Conservation (phyloP, 2,797 vertebrate genomes). For the Geotrypetes seraphini region DNA sequence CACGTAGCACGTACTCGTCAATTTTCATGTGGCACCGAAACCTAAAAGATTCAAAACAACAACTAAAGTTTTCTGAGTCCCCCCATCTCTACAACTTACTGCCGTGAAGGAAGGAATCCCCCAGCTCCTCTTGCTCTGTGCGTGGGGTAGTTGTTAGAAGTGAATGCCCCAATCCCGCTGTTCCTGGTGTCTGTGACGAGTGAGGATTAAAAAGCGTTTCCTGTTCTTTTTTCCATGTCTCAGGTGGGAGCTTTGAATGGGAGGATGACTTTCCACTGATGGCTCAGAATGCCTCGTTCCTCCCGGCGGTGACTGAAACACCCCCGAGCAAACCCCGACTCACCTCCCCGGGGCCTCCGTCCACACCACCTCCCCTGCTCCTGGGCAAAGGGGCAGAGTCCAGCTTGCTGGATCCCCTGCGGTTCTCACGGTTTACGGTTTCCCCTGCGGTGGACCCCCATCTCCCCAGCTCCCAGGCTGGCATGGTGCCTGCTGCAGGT, state of each 20-base stretch:
- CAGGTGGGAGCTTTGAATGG: conserved; percentile 76
- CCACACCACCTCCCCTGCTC: conserved; percentile 7
- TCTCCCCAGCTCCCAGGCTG: conserved; percentile 14
- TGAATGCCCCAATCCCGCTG: too few relatives aligned
- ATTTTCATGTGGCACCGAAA: too few relatives aligned
- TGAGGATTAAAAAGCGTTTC: too few relatives aligned
- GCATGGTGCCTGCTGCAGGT: conserved; percentile 15
- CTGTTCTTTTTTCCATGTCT: neutral
- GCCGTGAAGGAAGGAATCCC: too few relatives aligned
- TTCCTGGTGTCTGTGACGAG: too few relatives aligned
- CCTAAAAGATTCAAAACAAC: too few relatives aligned
- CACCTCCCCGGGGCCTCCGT: conserved; percentile 30
- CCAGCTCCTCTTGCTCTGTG: too few relatives aligned
- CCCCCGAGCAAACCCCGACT: conserved; percentile 8
- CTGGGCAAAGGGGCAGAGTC: conserved; percentile 45
- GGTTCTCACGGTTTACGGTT: conserved; percentile 84
- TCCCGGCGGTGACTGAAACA: conserved; percentile 17
- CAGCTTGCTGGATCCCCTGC: conserved; percentile 40
- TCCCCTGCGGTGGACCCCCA: conserved; percentile 78
- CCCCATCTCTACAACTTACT: too few relatives aligned
- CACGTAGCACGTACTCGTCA: too few relatives aligned
- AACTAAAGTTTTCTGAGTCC: too few relatives aligned
- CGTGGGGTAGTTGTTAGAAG: too few relatives aligned
- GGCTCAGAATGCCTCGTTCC: conserved; percentile 22
- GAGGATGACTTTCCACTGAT: conserved; percentile 64